Base-by-base conservation (phyloP, 2,888 invertebrate genomes). In the Macrosoma leucophasiata region DNA sequence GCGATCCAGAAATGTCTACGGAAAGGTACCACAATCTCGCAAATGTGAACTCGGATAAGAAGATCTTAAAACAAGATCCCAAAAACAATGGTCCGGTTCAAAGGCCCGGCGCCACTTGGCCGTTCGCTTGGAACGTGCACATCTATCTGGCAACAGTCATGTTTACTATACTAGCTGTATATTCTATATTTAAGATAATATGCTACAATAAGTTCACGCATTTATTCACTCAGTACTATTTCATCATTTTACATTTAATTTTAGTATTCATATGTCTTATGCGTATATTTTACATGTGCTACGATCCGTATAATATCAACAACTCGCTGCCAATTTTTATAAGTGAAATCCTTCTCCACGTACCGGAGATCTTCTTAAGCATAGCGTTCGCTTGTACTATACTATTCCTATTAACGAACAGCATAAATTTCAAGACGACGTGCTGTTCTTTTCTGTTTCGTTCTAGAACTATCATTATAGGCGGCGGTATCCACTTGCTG, bases 221-320 rank as follows among this genome's bases (percentile, higher is more conserved):
- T 71, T 86, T 97, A 40, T 90, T 96, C 54, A 91, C 93, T 2
- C 93, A 93, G 61, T 92, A 93, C 37, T 96, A 96, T 67, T 96
- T 96, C 69, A 87, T 96, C 13, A 91, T 93, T 19, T 87, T 96
- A 12, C 94, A 96, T 74, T 74, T 94, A 28, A 89, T 96, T 48
- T 75, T 97, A 33, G 92, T 95, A 6, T 86, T 91, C 7, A 91
- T 96, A 23, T 95, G 96, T 61, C 87, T 91, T 10, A 84, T 94
- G 59, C 87, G 95, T 29, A 93, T 95, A 52, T 91, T 94, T 53
- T 96, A 95, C 62, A 87, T 97, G 51, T 92, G 95, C 52, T 93
- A 95, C 62, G 97, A 97, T 74, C 94, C 95, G 0, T 97, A 97
- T 65, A 96, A 96, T 61, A 89, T 93, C n/a, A 90, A 91, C 41